Percentiles rank a stretch among this genome's conserved stretches.
These are phyloP conservation scores for Chromis chromis DNA, from an alignment of 2,797 vertebrate genomes.

Conservation along the genomic window DNA sequence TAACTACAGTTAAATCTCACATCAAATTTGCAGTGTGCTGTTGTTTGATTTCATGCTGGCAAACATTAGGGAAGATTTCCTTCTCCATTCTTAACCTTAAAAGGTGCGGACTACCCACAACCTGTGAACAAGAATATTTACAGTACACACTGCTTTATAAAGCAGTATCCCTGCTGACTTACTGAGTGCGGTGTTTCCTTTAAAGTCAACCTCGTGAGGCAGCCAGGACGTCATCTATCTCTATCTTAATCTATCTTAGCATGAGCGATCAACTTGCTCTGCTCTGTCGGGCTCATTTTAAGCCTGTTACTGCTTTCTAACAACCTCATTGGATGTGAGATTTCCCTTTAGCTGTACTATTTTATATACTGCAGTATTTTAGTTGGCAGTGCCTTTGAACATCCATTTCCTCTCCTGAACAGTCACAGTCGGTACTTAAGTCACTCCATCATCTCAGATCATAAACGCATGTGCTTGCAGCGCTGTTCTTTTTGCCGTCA, in stretches of 20 bases:
- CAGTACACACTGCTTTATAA: conserved; percentile 53
- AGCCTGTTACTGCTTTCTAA: conserved; percentile 28
- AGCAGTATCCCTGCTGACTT: conserved; percentile 43
- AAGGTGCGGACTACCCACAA: conserved; percentile 40
- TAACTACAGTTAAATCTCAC: conserved; percentile 14
- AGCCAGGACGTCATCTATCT: conserved; percentile 44
- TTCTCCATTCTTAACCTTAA: conserved; percentile 48
- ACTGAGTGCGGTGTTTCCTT: conserved; percentile 45
- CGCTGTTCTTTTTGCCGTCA: not conserved
- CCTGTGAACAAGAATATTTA: conserved; percentile 59
- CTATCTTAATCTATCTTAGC: conserved; percentile 26
- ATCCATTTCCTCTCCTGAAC: conserved; percentile 61
- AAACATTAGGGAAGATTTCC: conserved; percentile 17
- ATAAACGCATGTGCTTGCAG: conserved; percentile 16
- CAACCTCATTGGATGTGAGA: conserved; percentile 21
- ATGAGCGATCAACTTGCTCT: conserved; percentile 22
- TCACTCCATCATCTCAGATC: conserved; percentile 50
- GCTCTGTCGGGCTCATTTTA: conserved; percentile 19
- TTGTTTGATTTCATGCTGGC: conserved; percentile 40
- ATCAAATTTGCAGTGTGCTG: conserved; percentile 8
- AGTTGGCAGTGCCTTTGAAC: conserved; percentile 49
- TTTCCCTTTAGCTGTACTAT: conserved; percentile 27
- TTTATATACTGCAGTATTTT: conserved; percentile 53
- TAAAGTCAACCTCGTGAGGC: conserved; percentile 43
- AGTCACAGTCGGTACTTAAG: conserved; percentile 41